Evolutionary conservation across 2,888 invertebrate genomes (phyloP).

Genomic region (Drosophila rellima): DNA sequence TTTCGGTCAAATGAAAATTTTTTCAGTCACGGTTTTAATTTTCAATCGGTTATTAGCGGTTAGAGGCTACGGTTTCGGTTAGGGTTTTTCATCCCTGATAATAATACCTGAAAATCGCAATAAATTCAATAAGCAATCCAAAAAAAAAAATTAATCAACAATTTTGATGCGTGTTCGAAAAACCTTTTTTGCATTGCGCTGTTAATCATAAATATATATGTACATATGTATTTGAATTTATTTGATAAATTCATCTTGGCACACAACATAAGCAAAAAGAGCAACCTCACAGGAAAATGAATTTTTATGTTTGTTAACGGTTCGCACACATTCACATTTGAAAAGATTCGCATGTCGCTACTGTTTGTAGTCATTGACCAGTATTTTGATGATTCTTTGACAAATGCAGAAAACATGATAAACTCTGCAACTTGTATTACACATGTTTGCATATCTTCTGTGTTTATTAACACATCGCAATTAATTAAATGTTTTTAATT

Average conservation of each 20-base stretch:
- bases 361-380: constrained; percentile 19
- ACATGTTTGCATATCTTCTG: neutral
- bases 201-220: neutral
- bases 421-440: neutral
- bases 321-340: neutral
- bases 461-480: neutral
- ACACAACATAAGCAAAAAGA: neutral
- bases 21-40: too few species aligned
- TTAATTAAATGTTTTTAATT: neutral
- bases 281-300: constrained; percentile 37
- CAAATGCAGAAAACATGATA: constrained; percentile 29
- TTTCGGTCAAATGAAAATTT: too few species aligned
- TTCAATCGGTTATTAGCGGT: too few species aligned
- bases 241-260: neutral
- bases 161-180: neutral
- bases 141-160: neutral
- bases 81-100: too few species aligned
- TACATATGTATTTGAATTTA: neutral
- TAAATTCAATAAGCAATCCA: neutral
- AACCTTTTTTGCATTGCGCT: neutral
- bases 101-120: neutral
- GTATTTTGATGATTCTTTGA: constrained; percentile 53
- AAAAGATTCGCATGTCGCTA: neutral
- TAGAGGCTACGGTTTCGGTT: too few species aligned
- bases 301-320: constrained; percentile 55